phyloP scores from a whole-genome alignment of 23 tunicate genomes.

The Ascidia mentula region DNA sequence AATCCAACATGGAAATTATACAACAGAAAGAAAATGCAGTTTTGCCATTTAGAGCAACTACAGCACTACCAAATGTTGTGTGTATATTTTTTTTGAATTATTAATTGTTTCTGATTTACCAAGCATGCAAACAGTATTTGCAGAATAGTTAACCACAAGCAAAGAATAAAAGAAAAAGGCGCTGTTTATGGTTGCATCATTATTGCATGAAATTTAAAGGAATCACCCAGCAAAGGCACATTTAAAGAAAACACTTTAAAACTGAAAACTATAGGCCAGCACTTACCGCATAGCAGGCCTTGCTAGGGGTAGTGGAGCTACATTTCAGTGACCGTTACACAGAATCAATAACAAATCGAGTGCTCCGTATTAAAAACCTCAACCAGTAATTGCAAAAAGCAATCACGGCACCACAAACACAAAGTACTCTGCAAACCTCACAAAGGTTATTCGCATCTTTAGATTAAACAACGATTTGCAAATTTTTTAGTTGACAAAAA shows the following conservation, averaged over 20 bases:
- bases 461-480: neutral
- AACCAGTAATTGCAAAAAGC: slow-evolving; percentile 8
- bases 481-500: too few relatives aligned
- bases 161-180: too few relatives aligned
- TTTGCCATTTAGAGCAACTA: too few relatives aligned
- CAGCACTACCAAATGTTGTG: too few relatives aligned
- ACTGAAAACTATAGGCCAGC: slow-evolving; percentile 10
- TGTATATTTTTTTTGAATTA: too few relatives aligned
- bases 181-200: too few relatives aligned
- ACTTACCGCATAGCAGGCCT: slow-evolving; percentile 12
- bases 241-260: neutral
- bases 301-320: slow-evolving; percentile 6
- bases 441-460: slow-evolving; percentile 9
- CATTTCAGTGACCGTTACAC: neutral
- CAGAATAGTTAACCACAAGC: too few relatives aligned
- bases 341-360: slow-evolving; percentile 6
- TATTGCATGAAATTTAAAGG: too few relatives aligned
- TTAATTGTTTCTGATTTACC: too few relatives aligned
- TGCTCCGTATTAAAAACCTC: slow-evolving; percentile 10
- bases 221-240: neutral
- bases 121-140: too few relatives aligned
- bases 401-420: neutral
- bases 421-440: slow-evolving; percentile 5
- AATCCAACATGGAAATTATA: too few relatives aligned
- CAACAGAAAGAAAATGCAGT: too few relatives aligned